phyloP scores from a whole-genome alignment of 2,797 vertebrate genomes.

The Myripristis murdjan region DNA sequence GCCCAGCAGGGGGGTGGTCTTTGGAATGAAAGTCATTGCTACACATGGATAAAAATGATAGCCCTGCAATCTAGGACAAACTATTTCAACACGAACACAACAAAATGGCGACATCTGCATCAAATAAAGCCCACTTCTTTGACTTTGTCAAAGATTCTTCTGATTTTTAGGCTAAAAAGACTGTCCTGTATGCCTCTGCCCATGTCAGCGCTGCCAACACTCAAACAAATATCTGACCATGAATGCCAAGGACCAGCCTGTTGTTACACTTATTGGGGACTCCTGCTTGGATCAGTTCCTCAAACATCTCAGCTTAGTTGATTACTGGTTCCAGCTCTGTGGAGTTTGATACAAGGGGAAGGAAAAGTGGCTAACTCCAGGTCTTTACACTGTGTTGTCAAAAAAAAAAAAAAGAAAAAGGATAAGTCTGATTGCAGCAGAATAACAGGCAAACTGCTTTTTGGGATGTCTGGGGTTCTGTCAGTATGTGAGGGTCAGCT shows the following conservation, averaged over 20 bases:
- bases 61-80: conserved; percentile 43
- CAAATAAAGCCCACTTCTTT: conserved; percentile 33
- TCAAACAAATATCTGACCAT: conserved; percentile 5
- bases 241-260: not conserved
- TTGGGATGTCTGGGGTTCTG: conserved; percentile 37
- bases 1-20: conserved; percentile 42
- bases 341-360: conserved; percentile 8
- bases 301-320: conserved; percentile 10
- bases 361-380: conserved; percentile 8
- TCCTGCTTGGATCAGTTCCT: conserved; percentile 18
- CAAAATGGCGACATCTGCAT: conserved; percentile 50
- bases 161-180: conserved; percentile 25
- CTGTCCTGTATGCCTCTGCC: conserved; percentile 5
- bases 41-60: conserved; percentile 52
- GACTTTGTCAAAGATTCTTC: conserved; percentile 42
- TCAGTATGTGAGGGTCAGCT: conserved; percentile 56
- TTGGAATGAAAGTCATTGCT: conserved; percentile 44
- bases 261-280: conserved; percentile 1
- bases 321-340: conserved; percentile 2
- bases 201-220: conserved; percentile 22
- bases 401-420: not conserved
- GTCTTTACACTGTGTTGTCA: conserved; percentile 18
- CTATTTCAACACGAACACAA: conserved; percentile 36
- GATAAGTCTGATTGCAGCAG: conserved; percentile 3
- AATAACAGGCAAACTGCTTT: conserved; percentile 25